Percentiles rank a stretch among this genome's conserved stretches.
phyloP scores from a whole-genome alignment of 1,140 invertebrate species.

The Dreissena polymorpha region DNA sequence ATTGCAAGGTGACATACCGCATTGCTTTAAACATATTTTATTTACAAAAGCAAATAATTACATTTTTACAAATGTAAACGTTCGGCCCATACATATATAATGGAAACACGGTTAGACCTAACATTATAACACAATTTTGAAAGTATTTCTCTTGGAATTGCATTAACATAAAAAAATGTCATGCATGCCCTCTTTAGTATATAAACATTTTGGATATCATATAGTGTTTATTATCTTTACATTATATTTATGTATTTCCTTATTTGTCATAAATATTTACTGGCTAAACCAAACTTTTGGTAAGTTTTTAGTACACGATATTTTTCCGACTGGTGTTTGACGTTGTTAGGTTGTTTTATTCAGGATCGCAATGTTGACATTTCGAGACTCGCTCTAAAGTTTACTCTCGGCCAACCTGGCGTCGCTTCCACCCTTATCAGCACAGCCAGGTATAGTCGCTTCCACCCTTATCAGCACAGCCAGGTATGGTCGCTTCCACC shows the following conservation, averaged over 20 bases:
- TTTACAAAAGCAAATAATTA: too few species aligned
- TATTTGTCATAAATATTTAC: too few species aligned
- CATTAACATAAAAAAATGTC: too few species aligned
- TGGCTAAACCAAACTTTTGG: too few species aligned
- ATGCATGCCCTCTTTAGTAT: too few species aligned
- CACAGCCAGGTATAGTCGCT: constrained; percentile 70
- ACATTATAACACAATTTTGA: too few species aligned
- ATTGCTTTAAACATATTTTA: not conserved
- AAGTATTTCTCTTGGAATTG: too few species aligned
- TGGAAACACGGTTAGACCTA: not conserved
- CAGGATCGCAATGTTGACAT: constrained; percentile 66
- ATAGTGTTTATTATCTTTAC: not conserved
- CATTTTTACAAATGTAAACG: too few species aligned
- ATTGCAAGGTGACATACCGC: constrained; percentile 74
- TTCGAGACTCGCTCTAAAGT: constrained; percentile 73
- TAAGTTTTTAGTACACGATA: too few species aligned
- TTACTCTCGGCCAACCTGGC: constrained; percentile 69
- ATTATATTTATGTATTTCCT: not conserved
- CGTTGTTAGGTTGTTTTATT: too few species aligned
- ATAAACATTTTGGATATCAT: too few species aligned
- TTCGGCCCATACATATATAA: not conserved
- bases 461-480: not conserved
- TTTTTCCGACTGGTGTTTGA: too few species aligned
- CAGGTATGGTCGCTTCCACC: constrained; percentile 24
- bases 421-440: constrained; percentile 75